Evolutionary conservation across 2,113 vertebrate species (phyloP).

Genomic region (Penelope pileata): DNA sequence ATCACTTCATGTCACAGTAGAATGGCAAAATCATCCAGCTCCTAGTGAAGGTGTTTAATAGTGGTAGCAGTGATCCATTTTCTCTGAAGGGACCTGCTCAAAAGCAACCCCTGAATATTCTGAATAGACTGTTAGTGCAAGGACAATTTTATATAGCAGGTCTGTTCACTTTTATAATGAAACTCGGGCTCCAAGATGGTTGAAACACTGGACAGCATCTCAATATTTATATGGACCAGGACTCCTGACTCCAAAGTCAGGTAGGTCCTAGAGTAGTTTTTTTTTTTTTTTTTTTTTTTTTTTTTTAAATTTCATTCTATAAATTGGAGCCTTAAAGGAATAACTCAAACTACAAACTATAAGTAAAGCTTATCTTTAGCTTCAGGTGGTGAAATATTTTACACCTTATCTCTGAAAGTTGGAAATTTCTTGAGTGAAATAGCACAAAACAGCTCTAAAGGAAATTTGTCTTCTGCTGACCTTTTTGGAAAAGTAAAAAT

Average conservation of each 20-base stretch:
- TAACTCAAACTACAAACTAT: background rate
- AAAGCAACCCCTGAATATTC: background rate
- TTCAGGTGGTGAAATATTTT: background rate
- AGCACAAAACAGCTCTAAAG: background rate
- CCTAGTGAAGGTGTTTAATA: background rate
- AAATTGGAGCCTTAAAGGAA: background rate
- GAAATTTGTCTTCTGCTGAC: background rate
- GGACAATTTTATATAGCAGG: background rate
- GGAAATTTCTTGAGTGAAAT: background rate
- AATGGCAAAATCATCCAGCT: background rate
- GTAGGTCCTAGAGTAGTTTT: background rate
- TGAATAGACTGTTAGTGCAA: background rate
- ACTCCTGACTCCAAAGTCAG: background rate
- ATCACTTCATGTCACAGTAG: background rate
- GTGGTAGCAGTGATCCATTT: background rate
- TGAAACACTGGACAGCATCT: background rate
- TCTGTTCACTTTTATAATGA: background rate
- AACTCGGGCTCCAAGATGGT: background rate
- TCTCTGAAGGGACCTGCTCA: background rate
- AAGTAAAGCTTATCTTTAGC: background rate
- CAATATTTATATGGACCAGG: background rate
- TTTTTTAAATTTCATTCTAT: background rate
- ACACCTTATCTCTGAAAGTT: background rate
- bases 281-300: background rate
- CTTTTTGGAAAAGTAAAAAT: slow-evolving; percentile 3